Evolutionary conservation across 1,140 invertebrate genomes (phyloP), one percentile per base, ranked within the genome.

Genomic region (Akabosia matsudoensis): DNA sequence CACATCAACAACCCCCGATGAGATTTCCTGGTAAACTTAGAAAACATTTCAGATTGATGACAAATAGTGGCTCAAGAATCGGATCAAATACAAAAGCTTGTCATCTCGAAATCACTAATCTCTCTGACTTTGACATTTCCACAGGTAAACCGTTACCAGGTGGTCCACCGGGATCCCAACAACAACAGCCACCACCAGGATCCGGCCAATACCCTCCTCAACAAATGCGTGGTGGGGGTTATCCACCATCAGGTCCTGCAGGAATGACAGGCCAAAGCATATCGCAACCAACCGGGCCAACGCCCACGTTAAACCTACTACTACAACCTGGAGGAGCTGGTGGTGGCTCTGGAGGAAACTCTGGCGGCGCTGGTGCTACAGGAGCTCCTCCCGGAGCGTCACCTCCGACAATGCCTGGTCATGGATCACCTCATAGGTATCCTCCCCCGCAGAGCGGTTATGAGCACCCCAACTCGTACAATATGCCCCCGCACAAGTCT

Each of bases 231-330:
- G 26, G 37, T 37, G 71, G 71, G 45, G 71, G 71, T 51, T 76
- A 79, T 51, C 77, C 73, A 33, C 74, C 73, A 14, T 30, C 61
- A 67, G 76, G 70, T 70, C 76, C 77, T 37, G 34, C 80, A 13
- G 14, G 86, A 80, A 82, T 90, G 54, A 87, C 88, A 1, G 90
- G 90, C 75, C 89, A 90, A 82, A 89, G 85, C 82, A 88, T 91
- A 80, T 87, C 89, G 0, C 92, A 93, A 84, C 91, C 92, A 73
- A 90, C 91, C 76, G 92, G 94, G 67, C 94, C 93, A 22, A 96
- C 94, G 56, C 94, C 95, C 64, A 96, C 94, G 33, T 87, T 96
- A 74, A 96, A 96, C 85, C 94, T 95, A 82, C 86, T 96, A 81
- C 87, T 96, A 45, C 93, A 94, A 85, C 88, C 89, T 28, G 78